Evolutionary conservation across 1,140 invertebrate species (phyloP).

Genomic region (Coelopa frigida): DNA sequence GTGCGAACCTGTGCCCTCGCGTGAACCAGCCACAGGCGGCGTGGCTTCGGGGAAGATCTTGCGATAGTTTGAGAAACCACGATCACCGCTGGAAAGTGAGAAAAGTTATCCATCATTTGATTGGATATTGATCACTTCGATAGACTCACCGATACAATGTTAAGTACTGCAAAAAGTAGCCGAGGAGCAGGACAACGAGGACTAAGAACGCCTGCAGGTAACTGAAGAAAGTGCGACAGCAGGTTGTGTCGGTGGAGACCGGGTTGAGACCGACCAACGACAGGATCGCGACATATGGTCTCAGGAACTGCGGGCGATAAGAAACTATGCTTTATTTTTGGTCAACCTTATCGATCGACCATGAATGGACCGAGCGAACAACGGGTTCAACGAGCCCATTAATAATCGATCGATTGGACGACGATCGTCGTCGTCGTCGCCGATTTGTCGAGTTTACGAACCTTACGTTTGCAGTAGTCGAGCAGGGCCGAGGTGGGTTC

Average conservation of each 20-base stretch:
- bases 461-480: slow-evolving; percentile 69
- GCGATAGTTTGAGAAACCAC: slow-evolving; percentile 61
- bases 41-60: slow-evolving; percentile 16
- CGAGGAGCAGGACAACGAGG: slow-evolving; percentile 55
- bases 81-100: slow-evolving; percentile 52
- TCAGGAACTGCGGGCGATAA: slow-evolving; percentile 53
- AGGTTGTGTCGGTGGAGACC: slow-evolving; percentile 54
- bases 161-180: slow-evolving; percentile 69
- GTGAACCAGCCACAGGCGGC: no score
- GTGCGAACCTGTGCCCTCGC: slow-evolving; percentile 23
- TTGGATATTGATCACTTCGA: not conserved
- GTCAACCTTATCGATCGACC: no score
- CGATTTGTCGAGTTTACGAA: no score
- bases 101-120: not conserved
- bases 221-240: slow-evolving; percentile 52
- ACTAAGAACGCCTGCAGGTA: slow-evolving; percentile 63
- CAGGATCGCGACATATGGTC: slow-evolving; percentile 64
- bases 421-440: not conserved
- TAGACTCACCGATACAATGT: slow-evolving; percentile 60
- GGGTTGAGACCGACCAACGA: slow-evolving; percentile 67
- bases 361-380: no score
- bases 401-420: no score
- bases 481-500: slow-evolving; percentile 67
- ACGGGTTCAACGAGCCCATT: no score
- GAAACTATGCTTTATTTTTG: slow-evolving; percentile 55